These are phyloP conservation scores for Pelochelys cantorii DNA, from an alignment of 2,797 vertebrate genomes.

Conservation along the genomic window DNA sequence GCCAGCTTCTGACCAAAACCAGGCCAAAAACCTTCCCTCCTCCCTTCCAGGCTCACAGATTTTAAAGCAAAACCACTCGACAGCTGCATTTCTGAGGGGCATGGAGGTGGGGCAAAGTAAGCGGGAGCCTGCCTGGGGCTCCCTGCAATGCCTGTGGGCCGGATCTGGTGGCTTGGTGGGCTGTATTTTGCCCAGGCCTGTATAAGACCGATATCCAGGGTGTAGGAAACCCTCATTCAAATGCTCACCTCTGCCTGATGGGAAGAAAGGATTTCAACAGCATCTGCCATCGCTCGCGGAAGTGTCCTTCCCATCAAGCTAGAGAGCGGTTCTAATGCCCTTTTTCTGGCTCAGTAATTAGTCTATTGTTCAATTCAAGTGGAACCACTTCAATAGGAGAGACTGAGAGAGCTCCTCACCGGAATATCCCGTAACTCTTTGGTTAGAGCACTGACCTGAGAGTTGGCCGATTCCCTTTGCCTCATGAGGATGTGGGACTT, in stretches of 20 bases:
- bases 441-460: background rate
- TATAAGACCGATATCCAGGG: background rate
- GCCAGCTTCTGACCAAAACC: too few relatives aligned
- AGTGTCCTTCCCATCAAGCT: background rate
- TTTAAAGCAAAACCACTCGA: too few relatives aligned
- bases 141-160: too few relatives aligned
- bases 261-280: background rate
- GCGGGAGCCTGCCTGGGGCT: too few relatives aligned
- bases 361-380: background rate
- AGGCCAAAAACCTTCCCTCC: too few relatives aligned
- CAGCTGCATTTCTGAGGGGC: too few relatives aligned
- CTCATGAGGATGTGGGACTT: background rate
- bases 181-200: too few relatives aligned
- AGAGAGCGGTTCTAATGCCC: background rate
- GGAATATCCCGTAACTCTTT: background rate
- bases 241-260: background rate
- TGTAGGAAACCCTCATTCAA: background rate
- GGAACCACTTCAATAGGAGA: background rate
- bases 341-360: background rate
- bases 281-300: background rate
- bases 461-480: background rate
- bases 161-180: too few relatives aligned
- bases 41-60: too few relatives aligned
- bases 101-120: too few relatives aligned
- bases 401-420: background rate